Base-by-base conservation (phyloP, 1,140 invertebrate genomes). In the Lysiphlebus fabarum region DNA sequence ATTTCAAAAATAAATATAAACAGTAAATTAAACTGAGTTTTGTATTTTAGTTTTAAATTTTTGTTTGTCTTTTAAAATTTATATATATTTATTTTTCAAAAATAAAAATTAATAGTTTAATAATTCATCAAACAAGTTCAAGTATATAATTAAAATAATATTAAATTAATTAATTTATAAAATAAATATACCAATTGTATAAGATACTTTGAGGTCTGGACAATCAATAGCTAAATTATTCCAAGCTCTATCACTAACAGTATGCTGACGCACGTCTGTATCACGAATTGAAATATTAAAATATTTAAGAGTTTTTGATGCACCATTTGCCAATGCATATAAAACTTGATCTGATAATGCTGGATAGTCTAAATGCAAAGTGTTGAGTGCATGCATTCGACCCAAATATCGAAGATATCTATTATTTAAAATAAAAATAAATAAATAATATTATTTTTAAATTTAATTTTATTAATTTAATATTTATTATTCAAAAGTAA, bases 331-430 rank as follows among this genome's bases (percentile, higher is more conserved):
- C 40, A 78, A 63, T 38, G 71, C 67, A 43, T 70, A 62, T 6
- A 80, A 62, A 8, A 67, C 70, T 49, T 70, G 63, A 64, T 78
- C 75, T 11, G 77, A 80, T n/a, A 80, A 42, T 11, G 78, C 74
- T 10, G 77, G 72, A 57, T 80, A 80, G 62, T 80, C 76, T 37
- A 80, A 59, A 56, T 71, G 72, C n/a, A 80, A 61, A 0, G 65
- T 62, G 3, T 62, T 69, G 10, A 79, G 61, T 11, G 69, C 69
- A 7, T 68, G 64, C 6, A 79, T 65, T 43, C 72, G 71, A 9
- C 70, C 65, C 0, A 80, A 61, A 5, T 76, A 12, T 7, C 70
- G 66, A 7, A 78, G 58, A 48, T 76, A 79, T 62, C 77, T 78
- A 36, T 38, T n/a, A n/a, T n/a, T n/a, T n/a, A 26, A 26, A 26